Conservation (phyloP, 2,888 invertebrate genomes). For the Nipponacmea schrenckii region DNA sequence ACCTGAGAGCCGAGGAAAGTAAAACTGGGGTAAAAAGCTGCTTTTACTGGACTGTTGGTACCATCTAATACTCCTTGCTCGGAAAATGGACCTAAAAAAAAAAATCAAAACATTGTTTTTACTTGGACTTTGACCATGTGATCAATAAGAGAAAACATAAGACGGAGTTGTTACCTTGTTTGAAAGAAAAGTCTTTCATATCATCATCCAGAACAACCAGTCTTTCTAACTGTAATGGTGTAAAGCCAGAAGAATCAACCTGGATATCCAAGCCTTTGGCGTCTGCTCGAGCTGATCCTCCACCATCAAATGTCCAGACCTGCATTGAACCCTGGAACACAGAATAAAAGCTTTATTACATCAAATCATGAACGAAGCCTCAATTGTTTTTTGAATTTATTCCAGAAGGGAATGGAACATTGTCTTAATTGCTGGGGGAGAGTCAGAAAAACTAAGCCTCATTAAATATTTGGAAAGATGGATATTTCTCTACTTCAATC, state of each 20-base stretch:
- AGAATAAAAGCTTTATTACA: slow-evolving; percentile 30
- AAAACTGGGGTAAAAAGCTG: slow-evolving; percentile 50
- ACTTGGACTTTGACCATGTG: too few relatives aligned
- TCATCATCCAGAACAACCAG: slow-evolving; percentile 39
- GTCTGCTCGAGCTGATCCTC: slow-evolving; percentile 31
- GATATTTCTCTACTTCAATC: too few relatives aligned
- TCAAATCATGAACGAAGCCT: slow-evolving; percentile 39
- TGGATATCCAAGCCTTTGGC: slow-evolving; percentile 36
- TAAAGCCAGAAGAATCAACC: slow-evolving; percentile 35
- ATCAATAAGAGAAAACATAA: not conserved
- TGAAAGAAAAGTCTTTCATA: slow-evolving; percentile 46
- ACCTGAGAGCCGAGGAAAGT: slow-evolving; percentile 53
- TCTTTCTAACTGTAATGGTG: slow-evolving; percentile 36
- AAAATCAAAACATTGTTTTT: too few relatives aligned
- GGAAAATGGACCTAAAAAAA: slow-evolving; percentile 43
- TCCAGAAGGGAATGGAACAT: too few relatives aligned
- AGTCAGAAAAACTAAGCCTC: too few relatives aligned
- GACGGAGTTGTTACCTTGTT: slow-evolving; percentile 35
- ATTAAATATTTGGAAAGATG: too few relatives aligned
- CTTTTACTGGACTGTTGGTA: slow-evolving; percentile 37
- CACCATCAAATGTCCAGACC: slow-evolving; percentile 39
- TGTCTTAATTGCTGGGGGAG: too few relatives aligned
- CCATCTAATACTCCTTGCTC: slow-evolving; percentile 40
- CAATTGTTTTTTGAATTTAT: too few relatives aligned
- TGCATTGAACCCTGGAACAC: slow-evolving; percentile 43